phyloP scores from a whole-genome alignment of 2,888 invertebrate species.

The Sphaeridia pumilis region DNA sequence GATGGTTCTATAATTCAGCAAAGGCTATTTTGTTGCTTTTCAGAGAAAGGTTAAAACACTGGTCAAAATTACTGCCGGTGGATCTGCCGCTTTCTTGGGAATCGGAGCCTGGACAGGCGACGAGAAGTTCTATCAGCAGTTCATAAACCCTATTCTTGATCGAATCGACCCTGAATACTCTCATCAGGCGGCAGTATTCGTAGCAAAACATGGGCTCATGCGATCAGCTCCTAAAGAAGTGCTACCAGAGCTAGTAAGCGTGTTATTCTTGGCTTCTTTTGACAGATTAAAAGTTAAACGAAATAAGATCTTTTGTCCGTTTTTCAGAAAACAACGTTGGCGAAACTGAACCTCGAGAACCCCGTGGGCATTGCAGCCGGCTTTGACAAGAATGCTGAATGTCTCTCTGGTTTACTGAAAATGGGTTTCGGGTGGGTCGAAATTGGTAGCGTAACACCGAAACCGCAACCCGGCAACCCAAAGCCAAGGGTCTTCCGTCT shows the following conservation, averaged over 20 bases:
- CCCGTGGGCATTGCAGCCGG: slow-evolving; percentile 98
- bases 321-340: slow-evolving; percentile 58
- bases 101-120: slow-evolving; percentile 61
- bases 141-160: slow-evolving; percentile 59
- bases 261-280: too few species aligned
- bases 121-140: slow-evolving; percentile 61
- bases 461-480: slow-evolving; percentile 81
- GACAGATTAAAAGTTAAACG: too few species aligned
- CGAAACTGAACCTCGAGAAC: slow-evolving; percentile 62
- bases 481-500: slow-evolving; percentile 87
- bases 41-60: slow-evolving; percentile 58
- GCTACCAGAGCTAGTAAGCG: slow-evolving; percentile 55
- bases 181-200: slow-evolving; percentile 63
- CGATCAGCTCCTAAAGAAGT: slow-evolving; percentile 51
- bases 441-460: slow-evolving; percentile 50
- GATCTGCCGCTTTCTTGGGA: slow-evolving; percentile 53
- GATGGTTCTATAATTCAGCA: too few species aligned
- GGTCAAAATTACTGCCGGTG: slow-evolving; percentile 52
- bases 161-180: slow-evolving; percentile 67
- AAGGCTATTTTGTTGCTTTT: slow-evolving; percentile 16
- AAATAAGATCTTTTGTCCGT: too few species aligned
- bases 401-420: slow-evolving; percentile 62
- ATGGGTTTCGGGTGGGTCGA: slow-evolving; percentile 93
- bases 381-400: slow-evolving; percentile 95
- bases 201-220: slow-evolving; percentile 63